phyloP scores from a whole-genome alignment of 1,140 invertebrate genomes.

The Lutraria rhynchaena region DNA sequence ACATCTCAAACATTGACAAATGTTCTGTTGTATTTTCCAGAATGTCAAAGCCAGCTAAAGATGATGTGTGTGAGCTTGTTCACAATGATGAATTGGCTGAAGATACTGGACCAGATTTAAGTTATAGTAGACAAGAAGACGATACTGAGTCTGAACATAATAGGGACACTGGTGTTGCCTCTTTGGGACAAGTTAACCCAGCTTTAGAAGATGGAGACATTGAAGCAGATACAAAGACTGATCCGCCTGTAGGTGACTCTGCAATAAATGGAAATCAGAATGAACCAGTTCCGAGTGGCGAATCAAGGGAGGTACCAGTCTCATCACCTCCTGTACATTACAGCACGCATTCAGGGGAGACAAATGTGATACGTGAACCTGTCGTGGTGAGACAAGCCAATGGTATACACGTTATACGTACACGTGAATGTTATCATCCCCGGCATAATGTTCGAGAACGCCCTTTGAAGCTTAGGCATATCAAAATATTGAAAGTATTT shows the following conservation, averaged over 20 bases:
- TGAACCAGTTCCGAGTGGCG: neutral
- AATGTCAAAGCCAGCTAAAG: slow-evolving; percentile 18
- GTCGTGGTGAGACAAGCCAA: slow-evolving; percentile 35
- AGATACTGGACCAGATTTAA: slow-evolving; percentile 52
- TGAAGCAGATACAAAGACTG: no score
- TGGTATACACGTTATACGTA: slow-evolving; percentile 58
- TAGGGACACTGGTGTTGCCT: neutral
- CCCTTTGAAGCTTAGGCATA: slow-evolving; percentile 62
- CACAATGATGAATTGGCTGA: slow-evolving; percentile 37
- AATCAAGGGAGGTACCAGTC: neutral
- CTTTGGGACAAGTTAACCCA: slow-evolving; percentile 15
- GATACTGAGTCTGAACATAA: no score
- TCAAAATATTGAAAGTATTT: slow-evolving; percentile 65
- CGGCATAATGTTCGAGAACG: slow-evolving; percentile 12
- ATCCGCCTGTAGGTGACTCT: neutral
- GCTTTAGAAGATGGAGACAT: neutral
- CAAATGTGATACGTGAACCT: slow-evolving; percentile 56
- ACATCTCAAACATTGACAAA: no score
- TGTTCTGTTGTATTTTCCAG: neutral
- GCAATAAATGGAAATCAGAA: neutral
- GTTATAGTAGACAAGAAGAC: neutral
- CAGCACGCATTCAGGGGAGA: slow-evolving; percentile 46
- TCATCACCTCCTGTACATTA: slow-evolving; percentile 53
- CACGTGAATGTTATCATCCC: slow-evolving; percentile 38
- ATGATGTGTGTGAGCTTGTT: slow-evolving; percentile 40